Conservation (phyloP, 2,888 invertebrate species). For the Hirtodrosophila duncani region DNA sequence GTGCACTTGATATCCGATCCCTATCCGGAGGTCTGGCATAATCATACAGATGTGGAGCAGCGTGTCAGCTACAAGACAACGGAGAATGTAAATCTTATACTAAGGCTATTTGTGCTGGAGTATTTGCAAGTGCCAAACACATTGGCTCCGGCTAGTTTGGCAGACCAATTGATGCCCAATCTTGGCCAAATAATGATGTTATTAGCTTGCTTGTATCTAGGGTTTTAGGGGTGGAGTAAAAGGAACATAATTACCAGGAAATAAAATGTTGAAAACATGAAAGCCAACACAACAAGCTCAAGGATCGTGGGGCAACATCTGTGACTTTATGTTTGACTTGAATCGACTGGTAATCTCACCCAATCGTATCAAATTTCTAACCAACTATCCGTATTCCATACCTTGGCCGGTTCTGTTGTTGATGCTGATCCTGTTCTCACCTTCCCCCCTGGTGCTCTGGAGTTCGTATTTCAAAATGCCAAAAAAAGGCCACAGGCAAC, state of each 20-base stretch:
- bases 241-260: too few relatives aligned
- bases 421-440: conserved; percentile 16
- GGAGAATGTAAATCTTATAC: conserved; percentile 92
- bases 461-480: too few relatives aligned
- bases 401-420: neutral
- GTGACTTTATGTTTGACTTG: neutral
- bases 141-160: neutral
- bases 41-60: conserved; percentile 84
- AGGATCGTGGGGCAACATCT: too few relatives aligned
- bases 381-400: conserved; percentile 16
- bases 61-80: conserved; percentile 89
- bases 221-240: too few relatives aligned
- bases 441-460: neutral
- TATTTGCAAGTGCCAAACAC: conserved; percentile 79
- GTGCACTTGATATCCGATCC: conserved; percentile 93
- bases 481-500: conserved; percentile 42
- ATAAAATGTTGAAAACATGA: too few relatives aligned
- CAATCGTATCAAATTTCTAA: conserved; percentile 59
- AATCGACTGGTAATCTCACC: conserved; percentile 11
- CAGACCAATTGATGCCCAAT: too few relatives aligned
- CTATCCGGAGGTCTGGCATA: conserved; percentile 96
- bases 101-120: conserved; percentile 90
- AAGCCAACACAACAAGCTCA: too few relatives aligned
- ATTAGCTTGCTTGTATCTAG: too few relatives aligned
- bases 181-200: too few relatives aligned